A percentile compares a stretch with the other conserved stretches of the same genome.
phyloP scores from a whole-genome alignment of 1,140 invertebrate genomes.

The Anthonomus grandis region DNA sequence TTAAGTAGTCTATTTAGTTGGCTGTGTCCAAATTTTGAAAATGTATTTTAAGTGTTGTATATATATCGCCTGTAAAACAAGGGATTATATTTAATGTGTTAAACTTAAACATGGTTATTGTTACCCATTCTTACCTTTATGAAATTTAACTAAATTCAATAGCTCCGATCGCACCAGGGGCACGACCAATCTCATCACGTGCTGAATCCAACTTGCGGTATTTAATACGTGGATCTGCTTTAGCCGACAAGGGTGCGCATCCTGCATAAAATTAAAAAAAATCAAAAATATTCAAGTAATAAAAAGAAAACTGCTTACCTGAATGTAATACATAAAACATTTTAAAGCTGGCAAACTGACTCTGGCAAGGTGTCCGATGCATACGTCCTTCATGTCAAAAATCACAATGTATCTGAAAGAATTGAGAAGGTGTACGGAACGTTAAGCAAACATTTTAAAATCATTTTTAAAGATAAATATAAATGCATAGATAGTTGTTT shows the following conservation, averaged over 20 bases:
- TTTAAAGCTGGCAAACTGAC: conserved; percentile 57
- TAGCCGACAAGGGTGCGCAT: conserved; percentile 57
- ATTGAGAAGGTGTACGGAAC: too few species aligned
- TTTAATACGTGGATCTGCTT: conserved; percentile 60
- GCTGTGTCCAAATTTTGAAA: too few species aligned
- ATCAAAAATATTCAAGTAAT: background rate
- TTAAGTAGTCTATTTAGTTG: too few species aligned
- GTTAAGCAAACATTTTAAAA: too few species aligned
- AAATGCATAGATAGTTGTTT: too few species aligned
- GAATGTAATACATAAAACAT: conserved; percentile 63
- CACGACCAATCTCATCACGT: conserved; percentile 58
- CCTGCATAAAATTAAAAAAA: conserved; percentile 47
- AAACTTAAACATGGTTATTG: background rate
- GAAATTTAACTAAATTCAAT: conserved; percentile 55
- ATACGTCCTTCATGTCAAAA: conserved; percentile 64
- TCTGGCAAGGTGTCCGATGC: conserved; percentile 59
- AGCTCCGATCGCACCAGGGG: conserved; percentile 58
- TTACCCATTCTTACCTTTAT: conserved; percentile 39
- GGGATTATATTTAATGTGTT: background rate
- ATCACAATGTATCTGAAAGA: conserved; percentile 56
- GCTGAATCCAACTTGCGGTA: conserved; percentile 59
- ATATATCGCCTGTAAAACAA: too few species aligned
- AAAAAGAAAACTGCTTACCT: conserved; percentile 48
- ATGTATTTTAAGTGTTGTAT: too few species aligned
- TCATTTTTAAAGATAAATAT: too few species aligned